These are phyloP conservation scores for Microchirus variegatus DNA, from an alignment of 2,797 vertebrate species.

Conservation along the genomic window DNA sequence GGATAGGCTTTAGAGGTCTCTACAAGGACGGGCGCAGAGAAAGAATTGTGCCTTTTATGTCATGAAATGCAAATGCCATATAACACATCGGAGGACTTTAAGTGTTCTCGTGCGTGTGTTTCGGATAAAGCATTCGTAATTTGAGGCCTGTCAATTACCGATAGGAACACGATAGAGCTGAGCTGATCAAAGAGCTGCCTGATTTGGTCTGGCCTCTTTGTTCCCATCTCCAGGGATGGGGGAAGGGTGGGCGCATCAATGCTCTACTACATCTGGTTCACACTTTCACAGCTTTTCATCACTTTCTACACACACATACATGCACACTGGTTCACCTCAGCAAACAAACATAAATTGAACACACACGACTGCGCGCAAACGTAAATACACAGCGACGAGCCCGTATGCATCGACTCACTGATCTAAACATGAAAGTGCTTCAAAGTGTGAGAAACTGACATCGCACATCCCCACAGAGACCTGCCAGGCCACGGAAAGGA, in stretches of 20 bases:
- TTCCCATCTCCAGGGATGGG: slow-evolving; percentile 66
- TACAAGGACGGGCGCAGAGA: background rate
- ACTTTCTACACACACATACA: slow-evolving; percentile 9
- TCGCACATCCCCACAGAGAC: slow-evolving; percentile 12
- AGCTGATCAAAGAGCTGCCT: slow-evolving; percentile 72
- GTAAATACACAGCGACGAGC: too few relatives aligned
- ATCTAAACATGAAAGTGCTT: background rate
- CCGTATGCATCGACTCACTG: background rate
- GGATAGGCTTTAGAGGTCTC: background rate
- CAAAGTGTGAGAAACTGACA: slow-evolving; percentile 12
- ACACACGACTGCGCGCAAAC: slow-evolving; percentile 10
- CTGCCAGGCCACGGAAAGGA: slow-evolving; percentile 12
- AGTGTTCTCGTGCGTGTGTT: slow-evolving; percentile 20
- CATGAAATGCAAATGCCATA: slow-evolving; percentile 3
- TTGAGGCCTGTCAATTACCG: slow-evolving; percentile 65
- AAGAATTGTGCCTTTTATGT: slow-evolving; percentile 1
- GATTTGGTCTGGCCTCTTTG: slow-evolving; percentile 71
- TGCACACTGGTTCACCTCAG: slow-evolving; percentile 28
- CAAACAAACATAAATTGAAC: slow-evolving; percentile 30
- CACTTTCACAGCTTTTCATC: slow-evolving; percentile 37
- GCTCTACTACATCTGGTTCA: slow-evolving; percentile 47
- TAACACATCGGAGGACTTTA: slow-evolving; percentile 7
- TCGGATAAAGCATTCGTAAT: slow-evolving; percentile 31
- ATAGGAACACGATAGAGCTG: slow-evolving; percentile 46
- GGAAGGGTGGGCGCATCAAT: slow-evolving; percentile 16